A percentile compares a stretch with the other conserved stretches of the same genome.
phyloP scores from a whole-genome alignment of 2,888 invertebrate genomes.

The Chromoteleia sp. region DNA sequence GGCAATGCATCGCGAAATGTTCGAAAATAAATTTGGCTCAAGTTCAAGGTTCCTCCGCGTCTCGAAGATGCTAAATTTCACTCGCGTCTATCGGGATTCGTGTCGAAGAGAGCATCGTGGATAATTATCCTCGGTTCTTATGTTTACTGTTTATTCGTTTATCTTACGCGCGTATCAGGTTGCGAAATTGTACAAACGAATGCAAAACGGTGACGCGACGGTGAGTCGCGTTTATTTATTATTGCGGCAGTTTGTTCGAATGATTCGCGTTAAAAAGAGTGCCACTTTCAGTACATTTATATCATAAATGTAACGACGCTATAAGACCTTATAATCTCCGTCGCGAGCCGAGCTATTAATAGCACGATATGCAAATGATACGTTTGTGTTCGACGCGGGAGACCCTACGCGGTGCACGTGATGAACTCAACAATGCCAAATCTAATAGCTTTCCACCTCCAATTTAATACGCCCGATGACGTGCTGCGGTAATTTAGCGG shows the following conservation, averaged over 20 bases:
- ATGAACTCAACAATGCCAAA: constrained; percentile 58
- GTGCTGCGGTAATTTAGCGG: constrained; percentile 55
- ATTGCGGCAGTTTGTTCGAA: too few species aligned
- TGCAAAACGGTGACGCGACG: too few species aligned
- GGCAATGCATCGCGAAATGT: constrained; percentile 27
- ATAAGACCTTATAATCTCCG: constrained; percentile 18
- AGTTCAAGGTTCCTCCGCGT: constrained; percentile 52
- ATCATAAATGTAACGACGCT: too few species aligned
- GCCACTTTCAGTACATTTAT: not conserved
- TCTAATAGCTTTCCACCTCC: constrained; percentile 57
- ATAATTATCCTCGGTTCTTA: too few species aligned
- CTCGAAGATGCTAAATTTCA: constrained; percentile 4
- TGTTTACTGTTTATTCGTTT: too few species aligned
- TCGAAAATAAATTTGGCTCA: constrained; percentile 59
- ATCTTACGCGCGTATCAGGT: too few species aligned
- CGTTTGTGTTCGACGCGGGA: constrained; percentile 14
- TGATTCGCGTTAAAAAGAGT: not conserved
- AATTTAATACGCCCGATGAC: constrained; percentile 61
- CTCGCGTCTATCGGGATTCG: not conserved
- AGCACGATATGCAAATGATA: constrained; percentile 41
- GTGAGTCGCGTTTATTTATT: too few species aligned
- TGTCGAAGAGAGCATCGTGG: too few species aligned
- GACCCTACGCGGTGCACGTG: constrained; percentile 29
- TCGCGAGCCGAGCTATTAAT: constrained; percentile 32
- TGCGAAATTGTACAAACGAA: too few species aligned